A percentile compares a stretch with the other conserved stretches of the same genome.
Conservation (phyloP, 2,797 vertebrate genomes). For the Percopsis omiscomaycus region DNA sequence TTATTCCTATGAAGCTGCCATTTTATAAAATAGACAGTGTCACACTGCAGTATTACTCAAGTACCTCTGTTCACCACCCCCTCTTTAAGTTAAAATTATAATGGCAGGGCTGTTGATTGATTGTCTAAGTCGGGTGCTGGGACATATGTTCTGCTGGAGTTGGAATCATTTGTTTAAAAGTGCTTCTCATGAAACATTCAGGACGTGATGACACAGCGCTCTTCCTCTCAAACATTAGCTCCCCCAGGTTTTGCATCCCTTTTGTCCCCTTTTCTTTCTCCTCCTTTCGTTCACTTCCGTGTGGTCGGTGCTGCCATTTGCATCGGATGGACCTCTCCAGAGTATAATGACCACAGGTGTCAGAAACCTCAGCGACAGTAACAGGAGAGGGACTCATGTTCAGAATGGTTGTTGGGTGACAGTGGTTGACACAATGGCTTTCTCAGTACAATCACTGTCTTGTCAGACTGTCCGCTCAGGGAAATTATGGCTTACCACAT, state of each 20-base stretch:
- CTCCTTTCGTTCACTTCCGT: slow-evolving; percentile 52
- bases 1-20: not conserved
- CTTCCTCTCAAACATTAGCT: slow-evolving; percentile 71
- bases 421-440: slow-evolving; percentile 6
- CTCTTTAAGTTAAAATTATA: too few relatives aligned
- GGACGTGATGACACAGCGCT: slow-evolving; percentile 39
- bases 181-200: slow-evolving; percentile 49
- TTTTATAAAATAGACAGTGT: too few relatives aligned
- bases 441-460: slow-evolving; percentile 5
- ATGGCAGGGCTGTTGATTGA: too few relatives aligned
- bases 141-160: slow-evolving; percentile 59
- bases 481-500: not conserved
- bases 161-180: slow-evolving; percentile 66
- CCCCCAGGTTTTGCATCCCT: slow-evolving; percentile 76
- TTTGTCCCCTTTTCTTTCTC: slow-evolving; percentile 55
- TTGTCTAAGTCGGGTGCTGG: too few relatives aligned
- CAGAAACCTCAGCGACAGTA: slow-evolving; percentile 43
- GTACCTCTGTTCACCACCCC: too few relatives aligned
- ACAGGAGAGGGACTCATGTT: slow-evolving; percentile 23
- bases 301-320: slow-evolving; percentile 61
- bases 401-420: not conserved
- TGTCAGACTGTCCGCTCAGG: not conserved
- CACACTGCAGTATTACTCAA: too few relatives aligned
- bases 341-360: slow-evolving; percentile 47
- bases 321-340: slow-evolving; percentile 44